These are phyloP conservation scores for Eledone cirrhosa DNA, from an alignment of 2,888 invertebrate species.

Conservation along the genomic window DNA sequence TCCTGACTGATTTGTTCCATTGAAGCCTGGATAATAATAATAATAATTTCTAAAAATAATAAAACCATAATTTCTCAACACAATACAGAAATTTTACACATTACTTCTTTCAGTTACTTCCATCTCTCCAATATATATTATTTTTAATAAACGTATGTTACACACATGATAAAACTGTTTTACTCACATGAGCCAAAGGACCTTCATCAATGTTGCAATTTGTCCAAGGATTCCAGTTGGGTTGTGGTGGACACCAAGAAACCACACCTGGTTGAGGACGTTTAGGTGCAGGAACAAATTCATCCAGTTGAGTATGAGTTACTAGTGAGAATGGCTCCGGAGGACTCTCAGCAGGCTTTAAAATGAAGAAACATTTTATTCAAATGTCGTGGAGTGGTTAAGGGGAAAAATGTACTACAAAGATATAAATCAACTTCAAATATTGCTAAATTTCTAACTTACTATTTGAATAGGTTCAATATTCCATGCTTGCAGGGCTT, in stretches of 20 bases:
- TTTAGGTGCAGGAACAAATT: slow-evolving; percentile 74
- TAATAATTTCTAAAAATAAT: neutral
- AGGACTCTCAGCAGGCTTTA: slow-evolving; percentile 30
- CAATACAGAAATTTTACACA: too few relatives aligned
- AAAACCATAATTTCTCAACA: too few relatives aligned
- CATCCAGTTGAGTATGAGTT: slow-evolving; percentile 71
- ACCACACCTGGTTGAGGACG: slow-evolving; percentile 78
- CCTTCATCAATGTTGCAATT: slow-evolving; percentile 97
- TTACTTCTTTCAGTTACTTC: too few relatives aligned
- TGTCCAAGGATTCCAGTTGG: slow-evolving; percentile 98
- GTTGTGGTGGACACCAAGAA: slow-evolving; percentile 94
- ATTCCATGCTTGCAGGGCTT: slow-evolving; percentile 58
- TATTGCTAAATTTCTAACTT: slow-evolving; percentile 17
- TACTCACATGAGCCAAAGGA: slow-evolving; percentile 68
- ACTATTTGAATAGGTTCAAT: slow-evolving; percentile 46
- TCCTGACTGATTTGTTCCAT: slow-evolving; percentile 76
- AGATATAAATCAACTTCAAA: neutral
- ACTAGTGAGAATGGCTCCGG: slow-evolving; percentile 68
- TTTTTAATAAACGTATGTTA: too few relatives aligned
- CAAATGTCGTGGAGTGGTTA: too few relatives aligned
- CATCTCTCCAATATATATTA: too few relatives aligned
- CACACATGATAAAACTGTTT: neutral
- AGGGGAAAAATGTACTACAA: neutral
- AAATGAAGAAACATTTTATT: slow-evolving; percentile 9
- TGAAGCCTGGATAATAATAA: slow-evolving; percentile 63